phyloP scores from a whole-genome alignment of 2,888 invertebrate species.

The Ptilodon capucinus region DNA sequence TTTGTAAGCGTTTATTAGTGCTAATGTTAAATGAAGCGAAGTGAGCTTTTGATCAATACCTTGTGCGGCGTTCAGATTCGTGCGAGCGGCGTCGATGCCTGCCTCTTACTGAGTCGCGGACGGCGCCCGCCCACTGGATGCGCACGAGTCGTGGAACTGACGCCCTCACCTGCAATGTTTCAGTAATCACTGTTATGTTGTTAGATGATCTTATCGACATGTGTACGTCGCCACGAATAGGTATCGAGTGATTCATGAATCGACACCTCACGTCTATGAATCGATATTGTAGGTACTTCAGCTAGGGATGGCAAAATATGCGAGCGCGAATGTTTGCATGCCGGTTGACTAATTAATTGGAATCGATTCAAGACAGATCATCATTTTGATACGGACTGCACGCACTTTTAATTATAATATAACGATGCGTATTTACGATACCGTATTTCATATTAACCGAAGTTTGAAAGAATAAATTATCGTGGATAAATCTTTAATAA shows the following conservation, averaged over 20 bases:
- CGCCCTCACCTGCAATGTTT: slow-evolving; percentile 71
- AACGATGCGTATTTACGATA: not conserved
- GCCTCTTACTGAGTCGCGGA: slow-evolving; percentile 69
- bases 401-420: not conserved
- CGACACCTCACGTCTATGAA: slow-evolving; percentile 17
- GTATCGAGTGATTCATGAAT: slow-evolving; percentile 32
- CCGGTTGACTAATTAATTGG: not conserved
- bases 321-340: slow-evolving; percentile 1
- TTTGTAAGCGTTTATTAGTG: slow-evolving; percentile 74
- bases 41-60: slow-evolving; percentile 59
- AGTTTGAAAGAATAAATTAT: not conserved
- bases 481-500: not conserved
- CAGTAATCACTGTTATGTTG: slow-evolving; percentile 46
- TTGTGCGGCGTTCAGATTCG: slow-evolving; percentile 79
- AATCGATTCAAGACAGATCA: not conserved
- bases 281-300: slow-evolving; percentile 3
- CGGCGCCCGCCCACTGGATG: slow-evolving; percentile 63
- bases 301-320: slow-evolving; percentile 6
- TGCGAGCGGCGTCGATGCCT: slow-evolving; percentile 79
- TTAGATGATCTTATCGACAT: slow-evolving; percentile 38
- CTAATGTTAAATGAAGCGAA: slow-evolving; percentile 68
- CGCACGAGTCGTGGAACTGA: slow-evolving; percentile 40
- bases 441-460: not conserved
- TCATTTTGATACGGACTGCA: not conserved
- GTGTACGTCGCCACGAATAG: slow-evolving; percentile 24